Percentiles rank a stretch among this genome's conserved stretches.
Evolutionary conservation across 2,113 vertebrate species (phyloP).

Genomic region (Clarias batrachus): DNA sequence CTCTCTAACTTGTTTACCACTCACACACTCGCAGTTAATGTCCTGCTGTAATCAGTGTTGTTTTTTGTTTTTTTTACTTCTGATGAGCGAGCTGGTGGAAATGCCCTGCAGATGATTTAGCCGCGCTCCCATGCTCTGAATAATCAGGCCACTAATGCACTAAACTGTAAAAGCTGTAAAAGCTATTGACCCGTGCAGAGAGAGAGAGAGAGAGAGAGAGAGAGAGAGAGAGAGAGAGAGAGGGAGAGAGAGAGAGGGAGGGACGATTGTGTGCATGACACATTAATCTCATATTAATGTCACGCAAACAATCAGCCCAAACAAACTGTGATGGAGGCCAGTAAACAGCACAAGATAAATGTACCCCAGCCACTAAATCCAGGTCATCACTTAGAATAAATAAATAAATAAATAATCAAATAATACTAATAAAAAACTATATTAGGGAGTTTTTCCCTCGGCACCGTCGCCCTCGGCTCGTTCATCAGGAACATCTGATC

Average conservation of each 20-base stretch:
- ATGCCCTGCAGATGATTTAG: constrained; percentile 64
- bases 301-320: not conserved
- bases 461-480: no score
- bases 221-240: not conserved
- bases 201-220: not conserved
- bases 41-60: constrained; percentile 18
- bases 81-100: constrained; percentile 55
- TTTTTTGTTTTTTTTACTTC: constrained; percentile 36
- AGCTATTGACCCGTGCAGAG: constrained; percentile 21
- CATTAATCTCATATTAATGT: not conserved
- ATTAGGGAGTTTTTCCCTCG: no score
- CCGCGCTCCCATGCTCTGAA: constrained; percentile 62
- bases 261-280: not conserved
- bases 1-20: not conserved
- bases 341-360: not conserved
- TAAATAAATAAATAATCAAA: not conserved
- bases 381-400: not conserved
- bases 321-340: not conserved
- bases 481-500: no score
- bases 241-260: not conserved
- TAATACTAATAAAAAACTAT: not conserved
- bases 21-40: not conserved
- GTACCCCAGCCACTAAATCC: not conserved
- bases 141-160: constrained; percentile 71
- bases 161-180: constrained; percentile 60